phyloP scores from a whole-genome alignment of 2,888 invertebrate genomes.

The Cerastis rubricosa region DNA sequence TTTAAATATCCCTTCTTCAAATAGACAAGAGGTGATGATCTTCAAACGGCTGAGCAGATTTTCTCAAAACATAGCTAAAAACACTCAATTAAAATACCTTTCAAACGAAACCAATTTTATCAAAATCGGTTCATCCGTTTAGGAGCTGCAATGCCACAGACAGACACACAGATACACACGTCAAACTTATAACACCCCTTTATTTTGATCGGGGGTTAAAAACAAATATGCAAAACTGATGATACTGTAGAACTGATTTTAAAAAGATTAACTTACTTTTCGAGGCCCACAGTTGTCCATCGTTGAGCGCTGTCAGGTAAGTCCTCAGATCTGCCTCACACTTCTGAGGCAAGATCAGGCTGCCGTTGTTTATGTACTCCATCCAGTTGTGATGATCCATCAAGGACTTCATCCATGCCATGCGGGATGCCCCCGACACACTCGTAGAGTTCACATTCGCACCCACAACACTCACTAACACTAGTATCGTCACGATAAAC shows the following conservation, averaged over 20 bases:
- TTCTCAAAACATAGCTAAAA: too few relatives aligned
- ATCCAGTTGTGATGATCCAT: slow-evolving; percentile 92
- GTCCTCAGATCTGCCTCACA: slow-evolving; percentile 91
- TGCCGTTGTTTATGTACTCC: slow-evolving; percentile 85
- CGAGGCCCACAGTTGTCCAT: slow-evolving; percentile 94
- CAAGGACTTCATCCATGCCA: slow-evolving; percentile 92
- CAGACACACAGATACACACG: too few relatives aligned
- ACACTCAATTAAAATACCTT: too few relatives aligned
- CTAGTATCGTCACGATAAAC: slow-evolving; percentile 79
- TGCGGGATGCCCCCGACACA: slow-evolving; percentile 79
- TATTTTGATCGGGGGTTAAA: too few relatives aligned
- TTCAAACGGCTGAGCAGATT: too few relatives aligned
- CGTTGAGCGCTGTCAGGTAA: slow-evolving; percentile 90
- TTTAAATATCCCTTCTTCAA: too few relatives aligned
- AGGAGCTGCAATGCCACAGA: too few relatives aligned
- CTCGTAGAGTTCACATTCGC: slow-evolving; percentile 79
- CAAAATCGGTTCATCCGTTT: too few relatives aligned
- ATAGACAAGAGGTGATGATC: too few relatives aligned
- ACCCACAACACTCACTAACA: slow-evolving; percentile 86
- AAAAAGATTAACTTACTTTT: slow-evolving; percentile 92
- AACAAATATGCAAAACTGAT: neutral
- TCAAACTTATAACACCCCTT: too few relatives aligned
- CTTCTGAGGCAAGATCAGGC: slow-evolving; percentile 79
- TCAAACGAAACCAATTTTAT: too few relatives aligned
- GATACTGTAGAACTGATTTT: too few relatives aligned